Conservation (phyloP, 2,113 vertebrate genomes). For the Zosterops lateralis region DNA sequence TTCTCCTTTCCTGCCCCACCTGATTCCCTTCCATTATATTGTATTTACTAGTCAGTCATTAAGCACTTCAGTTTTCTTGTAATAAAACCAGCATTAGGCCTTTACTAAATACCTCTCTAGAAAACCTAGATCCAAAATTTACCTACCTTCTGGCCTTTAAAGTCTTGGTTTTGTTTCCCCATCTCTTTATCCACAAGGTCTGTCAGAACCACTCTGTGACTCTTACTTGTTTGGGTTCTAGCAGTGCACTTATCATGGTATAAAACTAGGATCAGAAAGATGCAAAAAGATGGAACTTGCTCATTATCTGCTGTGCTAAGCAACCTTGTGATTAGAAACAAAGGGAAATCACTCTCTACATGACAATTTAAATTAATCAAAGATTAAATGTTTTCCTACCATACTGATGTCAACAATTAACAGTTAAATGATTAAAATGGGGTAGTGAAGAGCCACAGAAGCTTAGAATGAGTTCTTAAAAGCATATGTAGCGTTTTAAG, state of each 20-base stretch:
- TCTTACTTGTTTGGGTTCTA: slow-evolving; percentile 28
- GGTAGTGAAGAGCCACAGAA: neutral
- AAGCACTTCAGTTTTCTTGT: slow-evolving; percentile 66
- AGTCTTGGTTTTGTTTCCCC: slow-evolving; percentile 44
- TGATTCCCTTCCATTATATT: slow-evolving; percentile 1
- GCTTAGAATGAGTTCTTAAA: neutral
- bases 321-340: neutral
- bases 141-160: slow-evolving; percentile 43
- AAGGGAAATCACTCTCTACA: neutral
- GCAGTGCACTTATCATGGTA: slow-evolving; percentile 17
- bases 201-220: slow-evolving; percentile 27
- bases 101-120: slow-evolving; percentile 68
- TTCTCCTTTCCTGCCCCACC: slow-evolving; percentile 49
- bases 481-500: neutral
- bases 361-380: neutral
- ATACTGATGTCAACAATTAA: neutral
- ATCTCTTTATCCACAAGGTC: slow-evolving; percentile 10
- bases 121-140: slow-evolving; percentile 20
- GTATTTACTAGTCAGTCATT: slow-evolving; percentile 50
- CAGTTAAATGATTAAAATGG: neutral
- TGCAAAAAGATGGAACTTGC: slow-evolving; percentile 10
- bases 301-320: slow-evolving; percentile 26
- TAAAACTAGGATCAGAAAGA: slow-evolving; percentile 13
- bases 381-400: neutral
- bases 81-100: slow-evolving; percentile 56